Evolutionary conservation across 2,888 invertebrate species (phyloP).

Genomic region (Platyscelio sp.): DNA sequence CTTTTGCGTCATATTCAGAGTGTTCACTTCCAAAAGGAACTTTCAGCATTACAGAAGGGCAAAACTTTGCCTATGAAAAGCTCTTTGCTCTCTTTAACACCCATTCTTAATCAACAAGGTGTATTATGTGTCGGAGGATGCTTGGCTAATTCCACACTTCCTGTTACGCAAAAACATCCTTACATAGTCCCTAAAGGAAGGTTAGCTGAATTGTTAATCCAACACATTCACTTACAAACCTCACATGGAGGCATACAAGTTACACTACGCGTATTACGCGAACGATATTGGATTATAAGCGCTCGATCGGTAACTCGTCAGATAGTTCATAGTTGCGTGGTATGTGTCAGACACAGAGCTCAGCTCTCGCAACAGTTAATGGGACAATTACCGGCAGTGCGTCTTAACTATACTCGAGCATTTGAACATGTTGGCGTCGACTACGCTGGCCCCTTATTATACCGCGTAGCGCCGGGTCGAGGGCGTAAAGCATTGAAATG

Average conservation of each 20-base stretch:
- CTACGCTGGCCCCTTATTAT: neutral
- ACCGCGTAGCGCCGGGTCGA: neutral
- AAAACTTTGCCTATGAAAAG: neutral
- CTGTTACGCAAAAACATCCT: neutral
- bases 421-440: neutral
- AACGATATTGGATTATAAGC: neutral
- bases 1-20: neutral
- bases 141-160: neutral
- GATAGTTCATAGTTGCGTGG: neutral
- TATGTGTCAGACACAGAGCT: neutral
- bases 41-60: neutral
- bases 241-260: neutral
- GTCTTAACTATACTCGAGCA: neutral
- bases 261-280: neutral
- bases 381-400: neutral
- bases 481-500: neutral
- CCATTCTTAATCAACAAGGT: neutral
- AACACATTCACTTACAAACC: neutral
- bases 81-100: neutral
- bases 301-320: neutral
- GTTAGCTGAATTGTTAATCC: neutral
- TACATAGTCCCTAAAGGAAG: constrained; percentile 9
- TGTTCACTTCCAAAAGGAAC: neutral
- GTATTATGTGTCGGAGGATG: neutral
- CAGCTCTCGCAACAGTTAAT: neutral